A percentile compares a stretch with the other conserved stretches of the same genome.
These are phyloP conservation scores for Centropus unirufus DNA, from an alignment of 2,113 vertebrate genomes.

Conservation along the genomic window DNA sequence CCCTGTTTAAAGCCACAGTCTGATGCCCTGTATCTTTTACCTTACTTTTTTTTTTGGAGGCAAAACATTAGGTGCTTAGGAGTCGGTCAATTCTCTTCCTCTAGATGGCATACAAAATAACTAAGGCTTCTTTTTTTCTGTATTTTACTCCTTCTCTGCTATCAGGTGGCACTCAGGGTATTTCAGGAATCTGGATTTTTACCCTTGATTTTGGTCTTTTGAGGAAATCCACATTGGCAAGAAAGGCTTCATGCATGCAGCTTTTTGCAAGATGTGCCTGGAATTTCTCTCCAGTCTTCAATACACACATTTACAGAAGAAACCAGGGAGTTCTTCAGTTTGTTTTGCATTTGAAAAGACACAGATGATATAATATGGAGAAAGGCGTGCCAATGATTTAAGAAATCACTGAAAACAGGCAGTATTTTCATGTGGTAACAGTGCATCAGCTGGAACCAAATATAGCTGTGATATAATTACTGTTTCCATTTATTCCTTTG, in stretches of 20 bases:
- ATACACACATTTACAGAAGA: not conserved
- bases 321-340: not conserved
- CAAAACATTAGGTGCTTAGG: not conserved
- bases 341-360: not conserved
- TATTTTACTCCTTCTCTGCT: not conserved
- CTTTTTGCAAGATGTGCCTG: not conserved
- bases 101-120: not conserved
- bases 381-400: not conserved
- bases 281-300: not conserved
- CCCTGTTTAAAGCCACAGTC: not conserved
- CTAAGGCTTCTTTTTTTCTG: not conserved
- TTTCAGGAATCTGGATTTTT: not conserved
- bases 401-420: not conserved
- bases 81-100: not conserved
- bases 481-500: slow-evolving; percentile 39
- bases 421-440: not conserved
- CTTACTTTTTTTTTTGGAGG: too few relatives aligned
- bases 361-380: not conserved
- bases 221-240: not conserved
- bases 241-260: not conserved
- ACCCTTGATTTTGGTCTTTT: not conserved
- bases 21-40: not conserved
- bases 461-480: slow-evolving; percentile 34
- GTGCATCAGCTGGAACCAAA: not conserved
- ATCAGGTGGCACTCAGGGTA: not conserved